Percentiles rank a stretch among this genome's conserved stretches.
Evolutionary conservation across 2,113 vertebrate genomes (phyloP).

Genomic region (Ranitomeya variabilis): DNA sequence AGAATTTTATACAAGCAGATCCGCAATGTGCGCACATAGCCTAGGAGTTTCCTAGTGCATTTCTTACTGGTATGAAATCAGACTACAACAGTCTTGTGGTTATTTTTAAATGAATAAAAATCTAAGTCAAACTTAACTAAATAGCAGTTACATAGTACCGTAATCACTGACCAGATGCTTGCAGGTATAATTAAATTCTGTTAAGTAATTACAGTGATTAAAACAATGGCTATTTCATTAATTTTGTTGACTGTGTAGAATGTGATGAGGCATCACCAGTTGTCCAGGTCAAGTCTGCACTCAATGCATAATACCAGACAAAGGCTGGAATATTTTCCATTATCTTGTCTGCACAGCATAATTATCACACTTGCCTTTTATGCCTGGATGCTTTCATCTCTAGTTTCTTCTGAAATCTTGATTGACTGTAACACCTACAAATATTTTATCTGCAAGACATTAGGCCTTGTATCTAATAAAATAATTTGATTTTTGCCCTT

Average conservation of each 20-base stretch:
- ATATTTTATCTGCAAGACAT: constrained; percentile 83
- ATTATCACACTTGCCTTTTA: constrained; percentile 84
- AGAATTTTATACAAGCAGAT: too few relatives aligned
- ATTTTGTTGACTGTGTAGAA: constrained; percentile 73
- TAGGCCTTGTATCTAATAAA: constrained; percentile 82
- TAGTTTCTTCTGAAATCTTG: constrained; percentile 82
- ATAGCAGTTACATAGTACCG: constrained; percentile 55
- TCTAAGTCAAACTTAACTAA: not conserved
- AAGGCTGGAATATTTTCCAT: constrained; percentile 79
- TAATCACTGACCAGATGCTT: constrained; percentile 62
- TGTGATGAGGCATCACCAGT: constrained; percentile 76
- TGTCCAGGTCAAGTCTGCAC: constrained; percentile 74
- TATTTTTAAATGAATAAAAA: not conserved
- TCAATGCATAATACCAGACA: constrained; percentile 81
- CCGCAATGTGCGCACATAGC: too few relatives aligned
- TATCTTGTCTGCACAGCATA: constrained; percentile 85
- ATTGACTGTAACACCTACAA: constrained; percentile 84
- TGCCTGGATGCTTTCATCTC: constrained; percentile 83
- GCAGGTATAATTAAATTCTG: constrained; percentile 65
- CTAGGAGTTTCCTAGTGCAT: too few relatives aligned
- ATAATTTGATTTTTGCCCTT: constrained; percentile 78
- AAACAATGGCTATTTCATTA: constrained; percentile 63
- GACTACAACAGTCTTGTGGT: too few relatives aligned
- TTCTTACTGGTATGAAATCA: too few relatives aligned
- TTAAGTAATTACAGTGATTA: constrained; percentile 71